Base-by-base conservation (phyloP, 2,113 vertebrate species). In the Platichthys flesus region DNA sequence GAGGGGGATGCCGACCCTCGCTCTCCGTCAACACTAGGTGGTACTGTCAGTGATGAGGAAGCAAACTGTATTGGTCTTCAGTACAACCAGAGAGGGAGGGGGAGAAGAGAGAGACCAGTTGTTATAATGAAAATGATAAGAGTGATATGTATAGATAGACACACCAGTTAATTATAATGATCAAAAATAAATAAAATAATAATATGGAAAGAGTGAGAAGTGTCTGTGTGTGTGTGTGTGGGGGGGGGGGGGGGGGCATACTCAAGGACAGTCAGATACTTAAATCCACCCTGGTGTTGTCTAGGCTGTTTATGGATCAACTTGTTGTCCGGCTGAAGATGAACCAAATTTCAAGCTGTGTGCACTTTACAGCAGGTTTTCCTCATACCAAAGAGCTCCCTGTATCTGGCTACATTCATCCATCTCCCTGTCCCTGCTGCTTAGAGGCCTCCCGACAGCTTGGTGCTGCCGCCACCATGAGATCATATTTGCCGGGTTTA, bases 21-120 rank as follows among this genome's bases (percentile, higher is more conserved):
- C 63, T 79, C 37, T 72, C 35, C 21, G 65, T 28, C 28, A 67
- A 13, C 37, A 62, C 31, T 59, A 40, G 37, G n/a, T 62, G 23
- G 21, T 67, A 18, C 12, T 70, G 45, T 60, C n/a, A 20, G 47
- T 35, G 57, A 18, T 51, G 16, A 6, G 5, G 16, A 16, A 18
- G 47, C 2, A 37, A 9, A 37, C 35, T 37, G 35, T 37, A 9
- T 37, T 2, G 7, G 35, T 37, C 35, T 37, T 9, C 35, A 37
- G 2, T 37, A 9, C 35, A 37, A 37, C 31, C 6, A 37, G 35
- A 37, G 9, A 37, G 9, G 35, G 35, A 37, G 9, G 35, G 35
- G 35, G 35, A 37, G 35, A 37, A 37, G 35, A 37, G 35, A 37
- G 35, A 37, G 35, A 9, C 35, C 35, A 37, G 9, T 37, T 37